Conservation (phyloP, 2,113 vertebrate species). For the Genyomyrus donnyi region DNA sequence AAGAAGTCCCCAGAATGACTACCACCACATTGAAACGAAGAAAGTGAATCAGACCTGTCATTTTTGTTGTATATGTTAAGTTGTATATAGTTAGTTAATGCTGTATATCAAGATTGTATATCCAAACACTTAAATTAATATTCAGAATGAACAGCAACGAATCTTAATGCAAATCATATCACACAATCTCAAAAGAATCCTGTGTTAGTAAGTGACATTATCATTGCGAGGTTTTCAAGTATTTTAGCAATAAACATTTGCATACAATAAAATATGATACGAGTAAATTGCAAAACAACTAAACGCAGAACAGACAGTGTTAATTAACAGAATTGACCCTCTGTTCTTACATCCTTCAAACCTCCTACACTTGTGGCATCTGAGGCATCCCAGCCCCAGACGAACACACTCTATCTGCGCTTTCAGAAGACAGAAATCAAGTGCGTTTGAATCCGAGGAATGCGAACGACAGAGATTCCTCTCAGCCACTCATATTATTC, state of each 20-base stretch:
- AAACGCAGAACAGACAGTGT: constrained; percentile 36
- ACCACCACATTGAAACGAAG: not conserved
- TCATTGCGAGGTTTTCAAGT: not conserved
- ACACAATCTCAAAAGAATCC: not conserved
- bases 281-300: constrained; percentile 58
- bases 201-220: not conserved
- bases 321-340: not conserved
- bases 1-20: not conserved
- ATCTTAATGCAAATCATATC: not conserved
- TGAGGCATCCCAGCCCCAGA: constrained; percentile 52
- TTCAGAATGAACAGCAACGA: not conserved
- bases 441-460: constrained; percentile 63
- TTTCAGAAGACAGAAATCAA: constrained; percentile 50
- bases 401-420: constrained; percentile 49
- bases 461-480: constrained; percentile 70
- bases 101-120: not conserved
- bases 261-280: constrained; percentile 22
- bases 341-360: not conserved
- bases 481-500: constrained; percentile 70
- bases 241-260: not conserved
- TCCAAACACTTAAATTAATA: not conserved
- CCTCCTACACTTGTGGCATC: not conserved
- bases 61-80: not conserved
- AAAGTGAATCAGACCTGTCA: not conserved
- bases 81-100: not conserved